Evolutionary conservation across 2,113 vertebrate genomes (phyloP), one percentile per base, ranked within the genome.

Genomic region (Plotosus lineatus): DNA sequence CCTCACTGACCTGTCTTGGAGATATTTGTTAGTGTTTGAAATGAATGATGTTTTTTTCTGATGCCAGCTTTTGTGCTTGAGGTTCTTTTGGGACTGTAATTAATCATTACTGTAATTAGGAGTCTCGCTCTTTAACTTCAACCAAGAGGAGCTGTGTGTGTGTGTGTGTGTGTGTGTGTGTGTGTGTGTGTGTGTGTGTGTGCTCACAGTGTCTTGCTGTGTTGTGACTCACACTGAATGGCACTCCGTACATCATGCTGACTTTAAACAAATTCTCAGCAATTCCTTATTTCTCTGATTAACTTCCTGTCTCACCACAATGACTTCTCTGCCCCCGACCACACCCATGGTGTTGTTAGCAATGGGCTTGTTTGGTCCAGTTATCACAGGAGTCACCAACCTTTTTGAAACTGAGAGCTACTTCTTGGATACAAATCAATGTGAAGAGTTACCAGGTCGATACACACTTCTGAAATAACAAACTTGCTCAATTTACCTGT

Each of bases 201-300:
- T 71, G 75, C 82, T 80, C 78, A 72, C 78, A 33, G 42, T n/a
- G 8, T 80, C 83, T 74, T 65, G 48, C 78, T 84, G 79, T 14
- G 75, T 58, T 78, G 56, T 74, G 83, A 78, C 75, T 84, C 65
- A 80, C 72, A 48, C 46, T 40, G 69, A 73, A 40, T 55, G 42
- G 28, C 44, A 15, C 36, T 55, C 42, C 56, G 38, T 76, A 53
- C 28, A 72, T 72, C 68, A 38, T 61, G 28, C 71, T 50, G 69
- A 63, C 40, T 50, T 44, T n/a, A 53, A 38, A 69, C 50, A 58
- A 58, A 38, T 56, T 12, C 5, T 56, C 50, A 53, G 19, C 51
- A 56, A 10, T 53, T 75, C 66, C 66, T 69, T 15, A 46, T 46
- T 26, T 46, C 66, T 5, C n/a, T 21, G 17, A 38, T 17, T 1